Evolutionary conservation across 1,140 invertebrate species (phyloP), one percentile per base, ranked within the genome.

Genomic region (Acromyrmex echinatior): DNA sequence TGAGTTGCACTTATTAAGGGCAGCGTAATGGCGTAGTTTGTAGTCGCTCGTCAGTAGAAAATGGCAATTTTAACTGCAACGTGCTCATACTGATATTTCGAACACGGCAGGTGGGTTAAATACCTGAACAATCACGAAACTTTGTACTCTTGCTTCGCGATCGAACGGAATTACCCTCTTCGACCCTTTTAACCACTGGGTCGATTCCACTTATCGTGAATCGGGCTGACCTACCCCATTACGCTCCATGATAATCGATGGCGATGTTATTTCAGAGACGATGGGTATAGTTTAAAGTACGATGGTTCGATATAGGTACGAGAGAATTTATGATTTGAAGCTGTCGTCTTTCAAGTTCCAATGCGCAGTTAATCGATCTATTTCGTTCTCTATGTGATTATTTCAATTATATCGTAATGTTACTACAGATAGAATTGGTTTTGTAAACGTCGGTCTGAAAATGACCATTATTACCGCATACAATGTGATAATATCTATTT

Each of bases 151-250:
- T 68, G 58, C 80, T 21, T 31, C 71, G 39, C 73, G 88, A 90
- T 86, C 81, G 81, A 84, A 78, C 80, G 28, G 31, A 86, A 89
- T 89, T 87, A 87, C 73, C 86, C 63, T 71, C 80, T 85, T 80
- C 80, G 70, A 86, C 68, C 63, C 85, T 87, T 87, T 91, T 89
- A 91, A 87, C 66, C 62, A 71, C 51, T 58, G 39, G 84, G 35
- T 91, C 84, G 86, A 91, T 91, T 90, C 80, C 70, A 89, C 85
- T 88, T 91, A 91, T 84, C 81, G 45, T 56, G 62, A 91, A 90
- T 90, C 82, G 73, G 76, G 45, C 86, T 90, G 82, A 88, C 88
- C 90, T 91, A 91, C 65, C 74, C 76, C 45, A 85, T 87, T 86
- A 90, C 76, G 25, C 65, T 87, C 56, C 60, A 21, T 35, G 65